These are phyloP conservation scores for Bolborhynchus lineola DNA, from an alignment of 2,113 vertebrate genomes.

Conservation along the genomic window DNA sequence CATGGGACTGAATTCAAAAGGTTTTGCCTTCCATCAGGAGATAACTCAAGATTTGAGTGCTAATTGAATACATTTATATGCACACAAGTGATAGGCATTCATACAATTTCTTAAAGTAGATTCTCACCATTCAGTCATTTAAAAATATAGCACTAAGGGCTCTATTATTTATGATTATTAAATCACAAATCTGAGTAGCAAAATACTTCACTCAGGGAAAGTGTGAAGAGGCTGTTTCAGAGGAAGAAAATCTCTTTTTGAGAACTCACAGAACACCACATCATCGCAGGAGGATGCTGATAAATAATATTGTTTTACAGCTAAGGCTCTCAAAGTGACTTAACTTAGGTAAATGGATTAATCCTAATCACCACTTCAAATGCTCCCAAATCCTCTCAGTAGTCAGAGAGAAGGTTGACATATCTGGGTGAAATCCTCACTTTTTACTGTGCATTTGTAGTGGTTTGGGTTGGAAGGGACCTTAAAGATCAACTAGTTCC, in stretches of 20 bases:
- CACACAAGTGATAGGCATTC: constrained; percentile 67
- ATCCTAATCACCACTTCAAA: constrained; percentile 1
- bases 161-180: constrained; percentile 71
- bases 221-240: constrained; percentile 47
- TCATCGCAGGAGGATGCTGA: background rate
- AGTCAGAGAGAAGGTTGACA: background rate
- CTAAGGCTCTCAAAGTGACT: background rate
- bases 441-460: background rate
- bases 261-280: background rate
- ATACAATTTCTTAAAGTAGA: constrained; percentile 66
- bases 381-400: background rate
- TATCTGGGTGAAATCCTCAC: background rate
- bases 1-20: constrained; percentile 64
- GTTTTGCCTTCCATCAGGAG: constrained; percentile 65
- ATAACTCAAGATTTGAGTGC: constrained; percentile 67
- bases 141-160: constrained; percentile 62
- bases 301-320: constrained; percentile 27
- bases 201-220: constrained; percentile 62
- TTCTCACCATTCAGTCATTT: constrained; percentile 66
- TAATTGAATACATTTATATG: constrained; percentile 71
- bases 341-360: constrained; percentile 22
- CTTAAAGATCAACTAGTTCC: background rate
- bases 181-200: constrained; percentile 66
- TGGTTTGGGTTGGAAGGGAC: background rate
- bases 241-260: constrained; percentile 39